Conservation (phyloP, 2,113 vertebrate species). For the Hipposideros armiger region DNA sequence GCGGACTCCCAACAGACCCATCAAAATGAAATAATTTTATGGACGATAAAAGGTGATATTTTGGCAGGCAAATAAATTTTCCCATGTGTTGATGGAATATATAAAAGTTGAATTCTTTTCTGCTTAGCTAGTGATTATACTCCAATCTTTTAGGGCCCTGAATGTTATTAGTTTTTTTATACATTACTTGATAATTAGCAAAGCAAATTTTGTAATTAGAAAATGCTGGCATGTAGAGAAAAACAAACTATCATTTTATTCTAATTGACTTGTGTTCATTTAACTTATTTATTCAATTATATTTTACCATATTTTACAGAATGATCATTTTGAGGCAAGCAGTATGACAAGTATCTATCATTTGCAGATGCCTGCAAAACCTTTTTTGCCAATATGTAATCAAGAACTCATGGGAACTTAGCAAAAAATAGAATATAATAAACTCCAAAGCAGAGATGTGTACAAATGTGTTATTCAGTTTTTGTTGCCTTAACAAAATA, state of each 20-base stretch:
- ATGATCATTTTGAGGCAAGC: background rate
- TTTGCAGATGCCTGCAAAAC: background rate
- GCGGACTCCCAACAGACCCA: background rate
- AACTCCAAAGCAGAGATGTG: background rate
- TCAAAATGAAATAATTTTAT: background rate
- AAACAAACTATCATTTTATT: background rate
- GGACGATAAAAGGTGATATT: background rate
- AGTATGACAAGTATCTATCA: background rate
- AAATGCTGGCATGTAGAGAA: background rate
- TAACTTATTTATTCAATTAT: background rate
- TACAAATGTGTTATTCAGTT: background rate
- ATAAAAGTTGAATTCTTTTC: background rate
- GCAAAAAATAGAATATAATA: background rate
- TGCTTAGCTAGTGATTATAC: background rate
- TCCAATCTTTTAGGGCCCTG: background rate
- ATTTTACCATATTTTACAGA: background rate
- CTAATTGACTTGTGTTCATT: background rate
- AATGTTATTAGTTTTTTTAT: background rate
- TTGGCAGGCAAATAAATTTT: background rate
- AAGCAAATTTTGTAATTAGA: background rate
- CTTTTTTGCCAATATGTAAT: background rate
- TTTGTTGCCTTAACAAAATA: background rate
- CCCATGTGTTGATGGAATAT: background rate
- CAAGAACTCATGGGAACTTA: background rate
- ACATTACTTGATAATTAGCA: background rate